A percentile compares a stretch with the other conserved stretches of the same genome.
Conservation (phyloP, 2,797 vertebrate species). For the Alca torda region DNA sequence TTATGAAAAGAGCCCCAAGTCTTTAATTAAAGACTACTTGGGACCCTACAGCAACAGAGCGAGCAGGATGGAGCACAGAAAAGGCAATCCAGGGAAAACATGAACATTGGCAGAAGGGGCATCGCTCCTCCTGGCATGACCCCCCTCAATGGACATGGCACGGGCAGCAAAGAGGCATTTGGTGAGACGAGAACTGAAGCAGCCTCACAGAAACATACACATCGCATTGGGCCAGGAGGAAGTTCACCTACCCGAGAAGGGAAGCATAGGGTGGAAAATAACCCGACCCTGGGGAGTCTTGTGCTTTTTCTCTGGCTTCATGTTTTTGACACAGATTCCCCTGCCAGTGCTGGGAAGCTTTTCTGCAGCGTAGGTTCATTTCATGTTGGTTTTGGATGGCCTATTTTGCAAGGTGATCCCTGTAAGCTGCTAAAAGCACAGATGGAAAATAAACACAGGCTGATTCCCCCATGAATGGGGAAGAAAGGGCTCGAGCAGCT, state of each 20-base stretch:
- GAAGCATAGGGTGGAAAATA: not conserved
- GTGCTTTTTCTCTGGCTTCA: not conserved
- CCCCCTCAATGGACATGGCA: fast-evolving
- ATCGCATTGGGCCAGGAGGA: not conserved
- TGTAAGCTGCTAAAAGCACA: not conserved
- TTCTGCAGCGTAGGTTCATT: not conserved
- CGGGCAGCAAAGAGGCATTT: not conserved
- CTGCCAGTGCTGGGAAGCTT: fast-evolving
- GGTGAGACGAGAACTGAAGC: not conserved
- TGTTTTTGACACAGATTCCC: not conserved
- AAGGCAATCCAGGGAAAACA: not conserved
- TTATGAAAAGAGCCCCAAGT: not conserved
- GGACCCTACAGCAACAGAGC: not conserved
- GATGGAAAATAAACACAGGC: not conserved
- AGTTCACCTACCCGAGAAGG: not conserved
- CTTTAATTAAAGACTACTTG: not conserved
- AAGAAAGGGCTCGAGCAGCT: not conserved
- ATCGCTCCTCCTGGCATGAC: not conserved
- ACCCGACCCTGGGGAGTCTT: not conserved
- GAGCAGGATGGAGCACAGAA: not conserved
- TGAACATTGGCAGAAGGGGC: fast-evolving
- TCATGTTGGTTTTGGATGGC: not conserved
- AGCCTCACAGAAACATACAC: not conserved
- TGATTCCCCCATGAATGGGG: not conserved
- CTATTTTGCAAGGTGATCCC: not conserved